Percentiles rank a stretch among this genome's conserved stretches.
phyloP scores from a whole-genome alignment of 2,113 vertebrate genomes.

The Corythaeola cristata region DNA sequence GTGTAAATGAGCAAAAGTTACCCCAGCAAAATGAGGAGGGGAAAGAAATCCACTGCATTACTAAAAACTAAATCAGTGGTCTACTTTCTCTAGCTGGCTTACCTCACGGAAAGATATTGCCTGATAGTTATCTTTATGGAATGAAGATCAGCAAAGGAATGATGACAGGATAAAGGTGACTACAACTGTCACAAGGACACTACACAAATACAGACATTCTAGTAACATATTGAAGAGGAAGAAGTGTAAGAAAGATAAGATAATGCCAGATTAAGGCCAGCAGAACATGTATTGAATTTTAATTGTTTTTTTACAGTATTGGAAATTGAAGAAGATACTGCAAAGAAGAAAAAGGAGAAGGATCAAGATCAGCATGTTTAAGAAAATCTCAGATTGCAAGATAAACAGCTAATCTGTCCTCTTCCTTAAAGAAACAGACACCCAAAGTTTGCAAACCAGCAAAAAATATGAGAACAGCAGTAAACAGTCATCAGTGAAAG shows the following conservation, averaged over 20 bases:
- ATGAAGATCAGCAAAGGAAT: not conserved
- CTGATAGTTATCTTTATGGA: not conserved
- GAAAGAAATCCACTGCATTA: not conserved
- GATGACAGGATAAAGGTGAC: not conserved
- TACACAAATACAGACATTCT: not conserved
- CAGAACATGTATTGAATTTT: not conserved
- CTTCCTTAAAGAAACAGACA: not conserved
- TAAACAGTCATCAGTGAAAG: not conserved
- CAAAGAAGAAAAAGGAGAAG: not conserved
- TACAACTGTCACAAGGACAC: not conserved
- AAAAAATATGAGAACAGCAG: not conserved
- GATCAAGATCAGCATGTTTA: not conserved
- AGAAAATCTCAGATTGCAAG: not conserved
- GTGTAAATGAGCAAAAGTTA: not conserved
- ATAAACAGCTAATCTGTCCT: not conserved
- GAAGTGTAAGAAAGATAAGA: not conserved
- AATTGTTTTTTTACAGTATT: accelerated
- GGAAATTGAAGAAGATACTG: not conserved
- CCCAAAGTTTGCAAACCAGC: not conserved
- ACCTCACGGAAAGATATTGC: not conserved
- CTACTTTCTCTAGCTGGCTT: not conserved
- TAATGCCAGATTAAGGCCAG: not conserved
- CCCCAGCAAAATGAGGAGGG: not conserved
- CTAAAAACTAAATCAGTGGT: not conserved
- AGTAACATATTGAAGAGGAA: not conserved